These are phyloP conservation scores for Heliocidaris tuberculata DNA, from an alignment of 35 echinoderm and acorn worm species.

Conservation along the genomic window DNA sequence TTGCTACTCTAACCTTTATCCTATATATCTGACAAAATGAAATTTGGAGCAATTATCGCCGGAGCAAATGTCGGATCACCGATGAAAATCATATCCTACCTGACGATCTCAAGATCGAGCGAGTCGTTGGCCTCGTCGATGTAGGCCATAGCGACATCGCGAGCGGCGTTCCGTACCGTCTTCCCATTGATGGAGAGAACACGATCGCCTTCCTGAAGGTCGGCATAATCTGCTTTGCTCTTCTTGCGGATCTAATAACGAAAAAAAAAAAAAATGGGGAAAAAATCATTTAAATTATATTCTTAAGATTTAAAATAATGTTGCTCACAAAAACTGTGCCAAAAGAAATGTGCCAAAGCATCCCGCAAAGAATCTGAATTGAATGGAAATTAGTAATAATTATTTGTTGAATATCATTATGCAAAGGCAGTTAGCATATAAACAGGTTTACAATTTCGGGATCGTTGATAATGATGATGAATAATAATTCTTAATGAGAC, in stretches of 20 bases:
- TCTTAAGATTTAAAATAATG: too few species aligned
- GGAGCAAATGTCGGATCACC: too few species aligned
- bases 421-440: too few species aligned
- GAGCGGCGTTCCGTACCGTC: constrained; percentile 42
- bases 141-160: constrained; percentile 77
- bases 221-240: constrained; percentile 75
- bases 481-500: too few species aligned
- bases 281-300: too few species aligned
- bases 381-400: not conserved
- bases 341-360: not conserved
- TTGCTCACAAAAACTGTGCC: not conserved
- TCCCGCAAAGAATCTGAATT: not conserved
- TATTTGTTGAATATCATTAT: too few species aligned
- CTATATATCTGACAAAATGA: too few species aligned
- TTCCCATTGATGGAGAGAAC: constrained; percentile 64
- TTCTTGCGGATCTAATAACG: constrained; percentile 62
- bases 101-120: constrained; percentile 71
- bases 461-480: too few species aligned
- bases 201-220: constrained; percentile 76
- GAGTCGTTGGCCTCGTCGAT: constrained; percentile 67
- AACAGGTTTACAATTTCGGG: too few species aligned
- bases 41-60: too few species aligned
- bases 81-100: constrained; percentile 36
- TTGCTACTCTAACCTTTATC: too few species aligned
- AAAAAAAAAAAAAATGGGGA: not conserved